Evolutionary conservation across 2,888 invertebrate species (phyloP).

Genomic region (Philonicus albiceps): DNA sequence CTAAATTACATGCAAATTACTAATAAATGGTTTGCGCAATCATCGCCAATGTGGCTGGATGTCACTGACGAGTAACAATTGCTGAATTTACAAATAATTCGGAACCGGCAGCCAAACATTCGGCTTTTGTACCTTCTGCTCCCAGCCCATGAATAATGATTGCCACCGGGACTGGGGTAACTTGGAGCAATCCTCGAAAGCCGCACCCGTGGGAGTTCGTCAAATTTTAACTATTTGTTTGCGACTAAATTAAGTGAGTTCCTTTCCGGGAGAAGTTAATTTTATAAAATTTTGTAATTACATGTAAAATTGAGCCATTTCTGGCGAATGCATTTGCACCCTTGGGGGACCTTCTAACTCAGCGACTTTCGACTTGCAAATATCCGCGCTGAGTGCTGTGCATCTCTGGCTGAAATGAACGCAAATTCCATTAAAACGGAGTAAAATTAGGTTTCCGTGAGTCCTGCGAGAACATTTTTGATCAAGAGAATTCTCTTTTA

Average conservation of each 20-base stretch:
- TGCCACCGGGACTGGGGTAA: constrained; percentile 2
- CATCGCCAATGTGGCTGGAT: constrained; percentile 1
- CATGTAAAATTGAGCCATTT: not conserved
- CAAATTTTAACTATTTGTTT: constrained; percentile 31
- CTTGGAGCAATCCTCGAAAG: not conserved
- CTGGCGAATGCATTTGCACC: not conserved
- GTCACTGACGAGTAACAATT: not conserved
- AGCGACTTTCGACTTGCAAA: not conserved
- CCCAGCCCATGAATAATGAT: constrained; percentile 43
- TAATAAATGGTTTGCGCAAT: not conserved
- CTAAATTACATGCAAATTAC: not conserved
- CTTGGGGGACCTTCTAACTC: not conserved
- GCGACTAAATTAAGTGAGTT: constrained; percentile 18
- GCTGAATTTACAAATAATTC: constrained; percentile 16
- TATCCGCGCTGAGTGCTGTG: not conserved
- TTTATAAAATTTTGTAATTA: not conserved
- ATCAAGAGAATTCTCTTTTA: constrained; percentile 8
- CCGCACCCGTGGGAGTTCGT: not conserved
- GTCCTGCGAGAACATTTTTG: constrained; percentile 6
- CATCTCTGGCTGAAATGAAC: not conserved
- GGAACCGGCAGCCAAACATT: not conserved
- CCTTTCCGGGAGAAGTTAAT: constrained; percentile 1
- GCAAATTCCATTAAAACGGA: constrained; percentile 13
- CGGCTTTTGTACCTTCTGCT: not conserved
- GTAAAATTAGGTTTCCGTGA: constrained; percentile 15